Conservation (phyloP, 1,140 invertebrate species). For the Scylla paramamosain region DNA sequence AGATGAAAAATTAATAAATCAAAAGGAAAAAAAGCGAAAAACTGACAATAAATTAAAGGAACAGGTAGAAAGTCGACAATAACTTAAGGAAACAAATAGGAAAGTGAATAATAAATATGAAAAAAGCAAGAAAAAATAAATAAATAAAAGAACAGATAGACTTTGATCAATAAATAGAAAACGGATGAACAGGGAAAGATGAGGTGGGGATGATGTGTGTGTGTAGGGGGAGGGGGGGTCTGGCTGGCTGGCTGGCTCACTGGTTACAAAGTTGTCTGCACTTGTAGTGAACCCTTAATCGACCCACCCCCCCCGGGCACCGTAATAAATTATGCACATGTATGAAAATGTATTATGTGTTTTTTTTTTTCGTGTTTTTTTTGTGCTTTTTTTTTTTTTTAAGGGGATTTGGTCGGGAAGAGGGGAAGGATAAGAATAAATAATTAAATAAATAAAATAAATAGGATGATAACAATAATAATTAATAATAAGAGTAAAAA, state of each 20-base stretch:
- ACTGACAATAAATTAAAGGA: too few species aligned
- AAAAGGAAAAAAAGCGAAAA: background rate
- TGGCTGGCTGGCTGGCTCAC: too few species aligned
- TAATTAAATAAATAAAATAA: background rate
- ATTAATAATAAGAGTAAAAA: background rate
- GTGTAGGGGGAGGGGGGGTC: too few species aligned
- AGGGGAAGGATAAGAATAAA: background rate
- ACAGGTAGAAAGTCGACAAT: background rate
- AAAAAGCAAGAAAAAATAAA: too few species aligned
- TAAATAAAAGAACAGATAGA: background rate
- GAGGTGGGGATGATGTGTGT: too few species aligned
- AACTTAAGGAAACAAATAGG: background rate
- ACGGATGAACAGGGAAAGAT: background rate
- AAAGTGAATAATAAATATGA: too few species aligned
- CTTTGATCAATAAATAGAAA: background rate
- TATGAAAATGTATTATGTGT: too few species aligned
- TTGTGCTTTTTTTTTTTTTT: background rate
- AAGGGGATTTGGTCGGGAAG: background rate
- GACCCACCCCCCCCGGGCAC: too few species aligned
- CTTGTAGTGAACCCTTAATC: too few species aligned
- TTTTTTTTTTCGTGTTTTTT: background rate
- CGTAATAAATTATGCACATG: too few species aligned
- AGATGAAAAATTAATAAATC: background rate
- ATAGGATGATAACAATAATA: slow-evolving; percentile 24
- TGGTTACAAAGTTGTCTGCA: too few species aligned